Conservation (phyloP, 2,888 invertebrate species). For the Mactromeris polynyma region DNA sequence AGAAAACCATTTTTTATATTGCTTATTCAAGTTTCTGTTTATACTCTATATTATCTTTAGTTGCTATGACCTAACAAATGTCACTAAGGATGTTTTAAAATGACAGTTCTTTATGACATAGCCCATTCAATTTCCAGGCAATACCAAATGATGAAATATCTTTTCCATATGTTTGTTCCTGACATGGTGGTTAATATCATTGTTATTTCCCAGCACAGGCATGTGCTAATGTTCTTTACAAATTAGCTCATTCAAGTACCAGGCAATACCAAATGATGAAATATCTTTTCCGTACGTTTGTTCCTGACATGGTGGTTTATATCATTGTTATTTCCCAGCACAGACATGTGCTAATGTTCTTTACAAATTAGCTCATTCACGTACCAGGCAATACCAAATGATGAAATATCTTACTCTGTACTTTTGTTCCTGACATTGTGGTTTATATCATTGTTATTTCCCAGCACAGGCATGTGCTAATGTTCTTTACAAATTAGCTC, state of each 20-base stretch:
- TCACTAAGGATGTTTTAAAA: no score
- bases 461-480: constrained; percentile 2
- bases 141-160: background rate
- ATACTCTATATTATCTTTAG: no score
- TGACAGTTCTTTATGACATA: constrained; percentile 18
- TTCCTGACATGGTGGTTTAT: background rate
- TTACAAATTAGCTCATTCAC: background rate
- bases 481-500: background rate
- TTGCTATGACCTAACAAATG: no score
- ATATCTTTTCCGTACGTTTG: background rate
- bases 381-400: background rate
- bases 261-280: background rate
- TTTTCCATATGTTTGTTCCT: background rate
- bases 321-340: background rate
- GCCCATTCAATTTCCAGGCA: constrained; percentile 27
- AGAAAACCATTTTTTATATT: no score
- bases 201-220: constrained; percentile 2
- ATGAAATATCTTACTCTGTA: background rate
- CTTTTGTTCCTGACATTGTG: background rate
- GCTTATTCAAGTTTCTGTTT: no score
- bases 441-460: background rate
- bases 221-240: background rate
- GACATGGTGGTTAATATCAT: background rate
- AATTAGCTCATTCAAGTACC: background rate
- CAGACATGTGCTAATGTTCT: background rate